Evolutionary conservation across 64 coral and sea anemone genomes (phyloP).

Genomic region (Platygyra sinensis): DNA sequence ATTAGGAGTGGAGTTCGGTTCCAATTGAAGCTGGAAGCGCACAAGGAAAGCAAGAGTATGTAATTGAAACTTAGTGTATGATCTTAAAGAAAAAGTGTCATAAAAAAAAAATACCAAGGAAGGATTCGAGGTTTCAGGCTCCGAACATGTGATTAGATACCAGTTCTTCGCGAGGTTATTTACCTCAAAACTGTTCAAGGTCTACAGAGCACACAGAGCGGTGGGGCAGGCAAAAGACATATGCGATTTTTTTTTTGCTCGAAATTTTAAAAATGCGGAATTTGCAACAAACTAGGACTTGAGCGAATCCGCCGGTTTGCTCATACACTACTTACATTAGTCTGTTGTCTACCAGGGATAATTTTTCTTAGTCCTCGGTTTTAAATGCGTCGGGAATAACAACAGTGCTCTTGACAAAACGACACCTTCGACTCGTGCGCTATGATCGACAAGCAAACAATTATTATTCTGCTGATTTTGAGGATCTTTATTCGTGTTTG

Average conservation of each 20-base stretch:
- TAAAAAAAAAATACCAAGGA: too few relatives aligned
- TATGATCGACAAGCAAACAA: not conserved
- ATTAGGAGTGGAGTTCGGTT: not conserved
- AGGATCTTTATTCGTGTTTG: conserved; percentile 4
- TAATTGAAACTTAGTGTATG: not conserved
- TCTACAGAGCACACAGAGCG: not conserved
- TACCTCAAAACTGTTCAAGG: not conserved
- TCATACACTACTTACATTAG: not conserved
- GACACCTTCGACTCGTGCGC: not conserved
- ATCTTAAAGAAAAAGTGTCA: not conserved
- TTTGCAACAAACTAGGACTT: conserved; percentile 7
- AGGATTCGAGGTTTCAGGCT: not conserved
- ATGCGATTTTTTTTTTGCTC: too few relatives aligned
- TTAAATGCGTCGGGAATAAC: not conserved
- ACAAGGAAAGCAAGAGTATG: not conserved
- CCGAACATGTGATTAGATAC: not conserved
- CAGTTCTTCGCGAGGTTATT: not conserved
- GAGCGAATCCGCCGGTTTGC: conserved; percentile 7
- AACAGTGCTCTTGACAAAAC: not conserved
- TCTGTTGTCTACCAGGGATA: not conserved
- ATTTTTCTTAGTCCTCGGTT: not conserved
- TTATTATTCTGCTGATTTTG: not conserved
- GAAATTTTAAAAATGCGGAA: not conserved
- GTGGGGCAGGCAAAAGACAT: not conserved
- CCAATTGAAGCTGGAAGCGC: not conserved